Percentiles rank a stretch among this genome's conserved stretches.
Conservation (phyloP, 2,797 vertebrate species). For the Merluccius polli region DNA sequence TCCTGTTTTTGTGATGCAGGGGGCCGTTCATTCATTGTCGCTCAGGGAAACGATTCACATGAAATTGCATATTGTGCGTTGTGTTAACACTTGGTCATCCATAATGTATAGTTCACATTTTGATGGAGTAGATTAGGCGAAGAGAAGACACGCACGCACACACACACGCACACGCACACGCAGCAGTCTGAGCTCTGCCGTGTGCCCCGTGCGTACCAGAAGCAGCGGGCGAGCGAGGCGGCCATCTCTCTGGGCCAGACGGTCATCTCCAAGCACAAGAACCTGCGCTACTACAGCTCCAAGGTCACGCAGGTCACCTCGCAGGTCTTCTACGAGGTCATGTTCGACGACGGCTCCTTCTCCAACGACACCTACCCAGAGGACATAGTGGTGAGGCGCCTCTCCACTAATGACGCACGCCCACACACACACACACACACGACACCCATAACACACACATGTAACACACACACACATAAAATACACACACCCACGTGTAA, state of each 20-base stretch:
- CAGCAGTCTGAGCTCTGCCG: neutral
- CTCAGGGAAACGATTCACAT: neutral
- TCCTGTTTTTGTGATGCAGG: too few relatives aligned
- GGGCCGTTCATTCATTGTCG: neutral
- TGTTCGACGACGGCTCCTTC: constrained; percentile 96
- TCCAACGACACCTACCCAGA: constrained; percentile 95
- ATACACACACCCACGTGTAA: neutral
- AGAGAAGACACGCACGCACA: too few relatives aligned
- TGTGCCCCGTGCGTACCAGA: constrained; percentile 64
- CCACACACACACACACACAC: neutral
- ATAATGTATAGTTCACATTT: too few relatives aligned
- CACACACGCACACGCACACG: too few relatives aligned
- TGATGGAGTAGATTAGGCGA: too few relatives aligned
- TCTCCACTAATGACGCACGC: neutral
- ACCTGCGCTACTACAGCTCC: constrained; percentile 93
- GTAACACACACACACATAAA: constrained; percentile 9
- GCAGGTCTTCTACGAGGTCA: constrained; percentile 92
- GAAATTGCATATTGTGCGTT: neutral
- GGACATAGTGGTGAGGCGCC: constrained; percentile 88
- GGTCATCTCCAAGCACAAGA: constrained; percentile 93
- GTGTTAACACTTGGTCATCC: too few relatives aligned
- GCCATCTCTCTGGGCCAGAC: constrained; percentile 87
- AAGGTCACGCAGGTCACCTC: constrained; percentile 84
- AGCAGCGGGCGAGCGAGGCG: constrained; percentile 75
- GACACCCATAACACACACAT: neutral